Base-by-base conservation (phyloP, 23 tunicate species). In the Ascidia mentula region DNA sequence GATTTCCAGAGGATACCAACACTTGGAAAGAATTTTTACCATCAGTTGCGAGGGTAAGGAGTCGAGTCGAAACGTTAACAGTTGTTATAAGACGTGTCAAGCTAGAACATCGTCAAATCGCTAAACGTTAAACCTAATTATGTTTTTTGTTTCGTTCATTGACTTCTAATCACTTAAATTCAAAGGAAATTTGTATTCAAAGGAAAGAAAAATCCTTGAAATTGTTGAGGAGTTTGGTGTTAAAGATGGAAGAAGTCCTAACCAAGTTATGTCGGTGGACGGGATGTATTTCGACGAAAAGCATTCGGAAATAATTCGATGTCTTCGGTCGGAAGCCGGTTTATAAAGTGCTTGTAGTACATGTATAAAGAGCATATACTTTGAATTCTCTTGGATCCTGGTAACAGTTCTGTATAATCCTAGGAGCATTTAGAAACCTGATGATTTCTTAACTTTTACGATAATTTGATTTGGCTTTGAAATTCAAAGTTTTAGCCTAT, bases 181-280 rank as follows among this genome's bases (percentile, higher is more conserved):
- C n/a, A n/a, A n/a, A n/a, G n/a, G n/a, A n/a, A n/a, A n/a, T n/a
- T n/a, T n/a, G n/a, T 60, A 33, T 75, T 35, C 40, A 18, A 30
- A 92, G 97, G 97, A 92, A 37, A 32, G 82, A 74, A 83, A 74
- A 82, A 87, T 61, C 24, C 81, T 92, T 18, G 76, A 40, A 46
- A 73, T 92, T 45, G 88, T 87, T 39, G 97, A 92, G 79, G 31
- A 38, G 31, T 60, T 61, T 60, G 97, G 97, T 0, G 75, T 92
- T 6, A 79, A 75, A 38, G 97, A 92, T 79, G 97, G 97, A 0
- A 45, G 83, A 40, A 31, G 40, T 4, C 97, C 97, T 8, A 46
- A 87, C 46, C 86, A 87, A 69, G 36, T 6, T 26, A 76, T 87
- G 89, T 85, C 91, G 8, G 97, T 92, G n/a, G 97, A 92, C 71